phyloP scores from a whole-genome alignment of 2,797 vertebrate species.

The Nothura maculosa region DNA sequence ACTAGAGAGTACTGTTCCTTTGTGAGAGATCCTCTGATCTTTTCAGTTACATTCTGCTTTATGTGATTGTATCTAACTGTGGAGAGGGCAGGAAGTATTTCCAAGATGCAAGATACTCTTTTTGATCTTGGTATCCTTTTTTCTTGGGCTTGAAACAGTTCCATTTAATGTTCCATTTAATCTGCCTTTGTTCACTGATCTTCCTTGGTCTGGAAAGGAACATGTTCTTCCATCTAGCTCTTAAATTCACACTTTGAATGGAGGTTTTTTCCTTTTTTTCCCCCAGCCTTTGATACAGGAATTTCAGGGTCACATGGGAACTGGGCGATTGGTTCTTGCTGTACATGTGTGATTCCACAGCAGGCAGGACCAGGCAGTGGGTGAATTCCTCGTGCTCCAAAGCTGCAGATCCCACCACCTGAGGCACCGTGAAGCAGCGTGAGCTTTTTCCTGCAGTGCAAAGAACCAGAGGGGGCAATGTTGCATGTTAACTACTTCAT shows the following conservation, averaged over 20 bases:
- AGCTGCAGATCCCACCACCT: background rate
- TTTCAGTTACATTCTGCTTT: background rate
- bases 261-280: background rate
- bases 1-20: background rate
- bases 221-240: background rate
- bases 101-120: background rate
- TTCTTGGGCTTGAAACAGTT: background rate
- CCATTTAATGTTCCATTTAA: background rate
- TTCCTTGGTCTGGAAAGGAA: background rate
- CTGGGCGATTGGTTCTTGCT: background rate
- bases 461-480: background rate
- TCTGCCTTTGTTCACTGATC: background rate
- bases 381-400: background rate
- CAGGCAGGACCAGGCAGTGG: background rate
- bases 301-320: background rate
- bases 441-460: background rate
- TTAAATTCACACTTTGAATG: background rate
- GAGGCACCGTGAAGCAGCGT: background rate
- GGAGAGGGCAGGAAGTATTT: background rate
- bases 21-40: background rate
- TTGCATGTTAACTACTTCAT: background rate
- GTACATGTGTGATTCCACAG: background rate
- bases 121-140: background rate
- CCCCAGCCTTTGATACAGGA: background rate
- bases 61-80: background rate